These are phyloP conservation scores for Pharmacophagus antenor DNA, from an alignment of 2,888 invertebrate species.

Conservation along the genomic window DNA sequence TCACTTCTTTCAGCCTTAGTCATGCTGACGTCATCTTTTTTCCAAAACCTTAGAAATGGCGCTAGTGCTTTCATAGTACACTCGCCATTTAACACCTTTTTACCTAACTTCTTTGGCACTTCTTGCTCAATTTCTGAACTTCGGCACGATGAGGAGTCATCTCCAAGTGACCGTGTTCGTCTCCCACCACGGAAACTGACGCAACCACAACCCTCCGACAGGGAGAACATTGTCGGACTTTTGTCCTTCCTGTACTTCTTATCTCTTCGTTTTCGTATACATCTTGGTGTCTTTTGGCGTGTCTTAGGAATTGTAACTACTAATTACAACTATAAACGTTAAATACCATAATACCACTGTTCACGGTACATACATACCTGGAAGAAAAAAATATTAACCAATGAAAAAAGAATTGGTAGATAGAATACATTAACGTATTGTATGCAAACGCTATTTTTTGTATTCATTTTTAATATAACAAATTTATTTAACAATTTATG, in stretches of 20 bases:
- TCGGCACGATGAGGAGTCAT: slow-evolving; percentile 73
- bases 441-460: not conserved
- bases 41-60: slow-evolving; percentile 85
- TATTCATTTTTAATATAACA: not conserved
- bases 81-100: slow-evolving; percentile 63
- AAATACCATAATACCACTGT: slow-evolving; percentile 42
- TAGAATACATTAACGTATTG: not conserved
- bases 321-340: slow-evolving; percentile 16
- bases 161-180: slow-evolving; percentile 63
- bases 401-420: not conserved
- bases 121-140: slow-evolving; percentile 77
- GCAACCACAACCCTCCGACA: slow-evolving; percentile 75
- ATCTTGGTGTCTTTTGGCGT: slow-evolving; percentile 66
- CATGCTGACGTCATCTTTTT: slow-evolving; percentile 87
- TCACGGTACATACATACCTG: slow-evolving; percentile 39
- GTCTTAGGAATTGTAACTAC: slow-evolving; percentile 66
- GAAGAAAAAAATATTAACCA: slow-evolving; percentile 32
- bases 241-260: slow-evolving; percentile 69
- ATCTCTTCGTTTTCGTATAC: slow-evolving; percentile 76
- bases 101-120: slow-evolving; percentile 63
- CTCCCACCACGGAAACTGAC: slow-evolving; percentile 67
- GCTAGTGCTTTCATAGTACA: slow-evolving; percentile 79
- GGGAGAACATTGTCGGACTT: slow-evolving; percentile 74
- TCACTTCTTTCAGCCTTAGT: slow-evolving; percentile 89
- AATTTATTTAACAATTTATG: not conserved